Conservation (phyloP, 2,797 vertebrate species). For the Premnoplex brunnescens region DNA sequence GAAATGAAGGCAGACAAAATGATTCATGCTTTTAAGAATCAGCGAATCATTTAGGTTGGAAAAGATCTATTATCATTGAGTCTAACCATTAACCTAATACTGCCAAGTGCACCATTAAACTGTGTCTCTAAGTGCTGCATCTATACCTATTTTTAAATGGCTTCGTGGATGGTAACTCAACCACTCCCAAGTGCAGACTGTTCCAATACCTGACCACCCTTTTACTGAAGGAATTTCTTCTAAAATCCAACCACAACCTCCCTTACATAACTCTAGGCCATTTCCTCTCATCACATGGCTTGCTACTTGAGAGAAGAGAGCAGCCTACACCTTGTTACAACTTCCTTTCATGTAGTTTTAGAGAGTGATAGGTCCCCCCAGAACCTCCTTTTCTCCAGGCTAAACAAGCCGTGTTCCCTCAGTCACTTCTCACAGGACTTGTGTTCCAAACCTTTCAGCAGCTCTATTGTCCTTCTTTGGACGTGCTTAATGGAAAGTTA, state of each 20-base stretch:
- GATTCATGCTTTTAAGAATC: not conserved
- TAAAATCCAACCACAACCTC: not conserved
- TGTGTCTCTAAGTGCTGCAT: not conserved
- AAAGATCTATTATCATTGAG: not conserved
- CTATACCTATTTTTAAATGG: not conserved
- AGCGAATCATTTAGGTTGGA: not conserved
- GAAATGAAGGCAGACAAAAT: not conserved
- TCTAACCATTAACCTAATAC: not conserved
- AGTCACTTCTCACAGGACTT: too few species aligned
- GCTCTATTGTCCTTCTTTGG: too few species aligned
- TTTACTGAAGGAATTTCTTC: not conserved
- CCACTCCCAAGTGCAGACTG: not conserved
- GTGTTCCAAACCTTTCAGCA: too few species aligned
- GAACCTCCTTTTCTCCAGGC: not conserved
- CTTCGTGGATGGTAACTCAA: not conserved
- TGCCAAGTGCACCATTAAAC: not conserved
- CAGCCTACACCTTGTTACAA: not conserved
- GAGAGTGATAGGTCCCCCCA: accelerated
- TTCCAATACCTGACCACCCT: not conserved
- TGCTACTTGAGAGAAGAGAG: not conserved
- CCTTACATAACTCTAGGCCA: not conserved
- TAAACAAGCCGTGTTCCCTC: too few species aligned
- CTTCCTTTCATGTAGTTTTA: not conserved
- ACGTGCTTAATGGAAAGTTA: too few species aligned
- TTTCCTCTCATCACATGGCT: not conserved